Conservation (phyloP, 1,140 invertebrate genomes). For the Orius insidiosus region DNA sequence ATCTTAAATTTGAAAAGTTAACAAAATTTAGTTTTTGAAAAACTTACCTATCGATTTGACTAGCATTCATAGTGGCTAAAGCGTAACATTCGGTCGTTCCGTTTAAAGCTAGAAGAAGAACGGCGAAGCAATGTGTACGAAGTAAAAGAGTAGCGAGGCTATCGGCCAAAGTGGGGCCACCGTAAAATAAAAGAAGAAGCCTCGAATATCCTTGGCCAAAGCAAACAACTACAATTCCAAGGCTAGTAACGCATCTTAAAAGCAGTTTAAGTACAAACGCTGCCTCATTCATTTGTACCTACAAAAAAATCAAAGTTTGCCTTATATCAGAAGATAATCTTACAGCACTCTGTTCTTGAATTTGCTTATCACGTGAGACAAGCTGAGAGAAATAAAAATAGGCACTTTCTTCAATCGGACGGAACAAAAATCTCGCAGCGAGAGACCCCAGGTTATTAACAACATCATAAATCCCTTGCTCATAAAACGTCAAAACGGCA, state of each 20-base stretch:
- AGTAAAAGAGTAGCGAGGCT: slow-evolving; percentile 53
- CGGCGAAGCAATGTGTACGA: slow-evolving; percentile 73
- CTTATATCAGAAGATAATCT: too few species aligned
- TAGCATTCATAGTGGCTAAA: slow-evolving; percentile 84
- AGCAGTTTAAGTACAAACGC: slow-evolving; percentile 65
- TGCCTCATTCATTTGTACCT: slow-evolving; percentile 57
- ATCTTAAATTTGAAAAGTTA: slow-evolving; percentile 34
- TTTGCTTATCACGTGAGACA: slow-evolving; percentile 54
- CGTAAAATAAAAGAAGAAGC: slow-evolving; percentile 71
- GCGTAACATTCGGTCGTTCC: slow-evolving; percentile 92
- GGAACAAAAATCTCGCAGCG: slow-evolving; percentile 84
- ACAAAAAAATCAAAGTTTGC: too few species aligned
- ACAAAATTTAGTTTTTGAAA: background rate
- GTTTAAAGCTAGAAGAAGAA: slow-evolving; percentile 80
- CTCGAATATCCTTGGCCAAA: slow-evolving; percentile 85
- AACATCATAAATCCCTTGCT: slow-evolving; percentile 89
- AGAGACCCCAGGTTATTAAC: slow-evolving; percentile 95
- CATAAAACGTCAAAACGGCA: slow-evolving; percentile 72
- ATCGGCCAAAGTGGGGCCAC: slow-evolving; percentile 55
- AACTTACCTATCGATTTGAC: slow-evolving; percentile 53
- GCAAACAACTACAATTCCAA: slow-evolving; percentile 66
- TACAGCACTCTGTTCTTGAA: slow-evolving; percentile 51
- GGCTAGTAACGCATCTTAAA: slow-evolving; percentile 60
- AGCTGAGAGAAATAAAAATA: slow-evolving; percentile 94
- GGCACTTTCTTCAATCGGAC: slow-evolving; percentile 90